Evolutionary conservation across 2,113 vertebrate genomes (phyloP).

Genomic region (Chloropsis hardwickii): DNA sequence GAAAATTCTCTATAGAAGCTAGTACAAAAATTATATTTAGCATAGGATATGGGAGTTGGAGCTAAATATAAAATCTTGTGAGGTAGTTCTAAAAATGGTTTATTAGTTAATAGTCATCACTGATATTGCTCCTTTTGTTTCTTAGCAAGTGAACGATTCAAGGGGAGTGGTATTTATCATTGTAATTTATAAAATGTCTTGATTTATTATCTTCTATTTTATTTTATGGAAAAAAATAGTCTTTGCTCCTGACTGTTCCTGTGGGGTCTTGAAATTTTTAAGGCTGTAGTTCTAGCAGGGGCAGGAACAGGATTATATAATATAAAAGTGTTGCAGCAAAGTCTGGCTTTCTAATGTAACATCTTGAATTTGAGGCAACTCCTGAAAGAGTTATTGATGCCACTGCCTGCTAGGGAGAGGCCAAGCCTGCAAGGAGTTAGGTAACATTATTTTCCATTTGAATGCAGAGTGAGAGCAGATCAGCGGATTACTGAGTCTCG

Average conservation of each 20-base stretch:
- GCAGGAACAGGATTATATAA: background rate
- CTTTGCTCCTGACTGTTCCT: background rate
- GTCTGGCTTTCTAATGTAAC: slow-evolving; percentile 11
- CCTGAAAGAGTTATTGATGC: slow-evolving; percentile 9
- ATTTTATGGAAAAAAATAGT: background rate
- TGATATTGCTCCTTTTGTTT: slow-evolving; percentile 19
- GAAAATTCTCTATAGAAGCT: background rate
- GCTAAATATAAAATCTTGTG: slow-evolving; percentile 26
- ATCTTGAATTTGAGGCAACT: slow-evolving; percentile 25
- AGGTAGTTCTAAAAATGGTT: background rate
- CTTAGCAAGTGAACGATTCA: background rate
- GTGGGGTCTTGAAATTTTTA: background rate
- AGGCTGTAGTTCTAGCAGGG: background rate
- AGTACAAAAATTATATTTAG: background rate
- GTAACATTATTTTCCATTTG: slow-evolving; percentile 30
- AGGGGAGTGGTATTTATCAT: slow-evolving; percentile 18
- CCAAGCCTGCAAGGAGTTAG: slow-evolving; percentile 9
- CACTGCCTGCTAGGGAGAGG: background rate
- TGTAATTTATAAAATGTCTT: background rate
- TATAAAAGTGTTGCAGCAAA: background rate
- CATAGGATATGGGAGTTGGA: background rate
- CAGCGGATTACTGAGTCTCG: slow-evolving; percentile 95
- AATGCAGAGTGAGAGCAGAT: slow-evolving; percentile 87
- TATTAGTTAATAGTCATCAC: slow-evolving; percentile 9
- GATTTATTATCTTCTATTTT: background rate